Base-by-base conservation (phyloP, 2,888 invertebrate species). In the Camponotus fellah region DNA sequence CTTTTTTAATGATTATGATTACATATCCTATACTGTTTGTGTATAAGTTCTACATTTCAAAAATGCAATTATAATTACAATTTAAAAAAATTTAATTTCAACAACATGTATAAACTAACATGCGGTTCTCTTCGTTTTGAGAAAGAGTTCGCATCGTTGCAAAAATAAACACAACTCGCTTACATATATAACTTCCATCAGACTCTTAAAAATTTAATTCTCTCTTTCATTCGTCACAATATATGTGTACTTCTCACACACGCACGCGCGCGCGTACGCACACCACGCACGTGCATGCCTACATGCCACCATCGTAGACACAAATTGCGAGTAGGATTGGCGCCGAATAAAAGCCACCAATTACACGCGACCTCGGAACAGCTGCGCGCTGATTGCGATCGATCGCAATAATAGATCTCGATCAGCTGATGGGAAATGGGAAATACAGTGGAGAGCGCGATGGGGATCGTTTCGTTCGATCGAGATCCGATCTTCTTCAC, bases 371-470 rank as follows among this genome's bases (percentile, higher is more conserved):
- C 46, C 74, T 74, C 34, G 62, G 64, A 53, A 64, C 6, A 37
- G 26, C 21, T 26, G 56, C 56, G 43, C 37, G 37, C 5, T 37
- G 37, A 37, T 37, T 26, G 26, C 26, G 26, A 26, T 26, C 26
- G 26, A 26, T 26, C 26, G 26, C 9, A 68, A 66, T 66, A 66
- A 77, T 77, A 32, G 64, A 66, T 77, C 69, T 8, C 77, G 53
- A 77, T 32, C 56, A n/a, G 14, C 17, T 68, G 53, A 77, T 43
- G 32, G n/a, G 12, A 26, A 26, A 26, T 26, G 26, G 26, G 26
- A 26, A 26, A 26, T 26, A 26, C 26, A 26, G 3, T 26, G 66
- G n/a, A n/a, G 5, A 21, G 40, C 46, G 12, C 37, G 37, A 32
- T 12, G 34, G 9, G 3, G 12, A n/a, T 12, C 34, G 34, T 14